Percentiles rank a stretch among this genome's conserved stretches.
Evolutionary conservation across 2,888 invertebrate species (phyloP).

Genomic region (Acronicta psi): DNA sequence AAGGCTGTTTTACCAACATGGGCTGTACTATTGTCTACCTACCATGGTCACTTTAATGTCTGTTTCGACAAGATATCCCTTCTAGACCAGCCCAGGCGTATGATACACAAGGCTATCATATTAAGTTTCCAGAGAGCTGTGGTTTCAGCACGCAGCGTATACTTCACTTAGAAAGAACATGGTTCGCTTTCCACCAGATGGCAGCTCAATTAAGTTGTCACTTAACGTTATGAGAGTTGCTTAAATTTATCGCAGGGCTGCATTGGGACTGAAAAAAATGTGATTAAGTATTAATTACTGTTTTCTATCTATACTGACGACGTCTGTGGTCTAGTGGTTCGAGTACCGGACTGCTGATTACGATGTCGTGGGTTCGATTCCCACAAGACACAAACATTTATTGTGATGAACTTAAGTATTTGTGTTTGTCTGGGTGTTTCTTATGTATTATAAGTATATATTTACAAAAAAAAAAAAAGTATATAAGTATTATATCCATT

Average conservation of each 20-base stretch:
- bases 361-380: too few relatives aligned
- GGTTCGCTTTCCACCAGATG: not conserved
- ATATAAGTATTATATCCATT: too few relatives aligned
- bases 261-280: not conserved
- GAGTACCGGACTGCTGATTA: too few relatives aligned
- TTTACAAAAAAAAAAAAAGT: too few relatives aligned
- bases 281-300: not conserved
- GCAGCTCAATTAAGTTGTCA: slow-evolving; percentile 7
- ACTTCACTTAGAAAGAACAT: not conserved
- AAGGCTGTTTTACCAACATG: too few relatives aligned
- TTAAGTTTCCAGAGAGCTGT: not conserved
- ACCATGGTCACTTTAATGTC: not conserved
- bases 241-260: not conserved
- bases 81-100: not conserved
- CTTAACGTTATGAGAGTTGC: slow-evolving; percentile 1
- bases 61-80: not conserved
- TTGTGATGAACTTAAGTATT: too few relatives aligned
- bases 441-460: too few relatives aligned
- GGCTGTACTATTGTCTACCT: too few relatives aligned
- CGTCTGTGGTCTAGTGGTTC: too few relatives aligned
- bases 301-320: too few relatives aligned
- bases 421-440: too few relatives aligned
- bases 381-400: too few relatives aligned
- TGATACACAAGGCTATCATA: not conserved
- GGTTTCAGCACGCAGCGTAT: not conserved